Evolutionary conservation across 2,113 vertebrate species (phyloP).

Genomic region (Leucosticte australis): DNA sequence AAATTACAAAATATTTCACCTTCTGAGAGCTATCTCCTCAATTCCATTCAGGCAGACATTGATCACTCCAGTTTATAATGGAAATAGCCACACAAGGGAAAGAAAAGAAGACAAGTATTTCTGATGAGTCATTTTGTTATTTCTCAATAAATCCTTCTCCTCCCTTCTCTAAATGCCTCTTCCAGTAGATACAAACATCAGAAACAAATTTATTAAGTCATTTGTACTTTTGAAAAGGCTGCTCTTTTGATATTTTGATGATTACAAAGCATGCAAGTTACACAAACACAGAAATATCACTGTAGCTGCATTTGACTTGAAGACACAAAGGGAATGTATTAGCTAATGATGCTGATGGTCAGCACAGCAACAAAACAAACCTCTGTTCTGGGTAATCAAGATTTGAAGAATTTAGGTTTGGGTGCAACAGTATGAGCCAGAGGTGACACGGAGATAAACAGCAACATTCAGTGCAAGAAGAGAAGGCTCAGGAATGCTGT

Average conservation of each 20-base stretch:
- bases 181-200: not conserved
- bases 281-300: not conserved
- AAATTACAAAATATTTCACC: not conserved
- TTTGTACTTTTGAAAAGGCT: not conserved
- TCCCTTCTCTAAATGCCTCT: not conserved
- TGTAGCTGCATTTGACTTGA: not conserved
- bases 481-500: not conserved
- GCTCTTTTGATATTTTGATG: not conserved
- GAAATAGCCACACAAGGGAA: not conserved
- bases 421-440: not conserved
- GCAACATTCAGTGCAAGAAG: not conserved
- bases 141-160: not conserved
- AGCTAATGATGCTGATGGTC: fast-evolving
- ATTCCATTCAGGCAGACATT: not conserved
- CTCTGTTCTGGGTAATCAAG: not conserved
- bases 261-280: not conserved
- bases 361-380: not conserved
- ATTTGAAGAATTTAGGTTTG: not conserved
- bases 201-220: not conserved
- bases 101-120: not conserved
- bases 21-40: not conserved
- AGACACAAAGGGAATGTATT: not conserved
- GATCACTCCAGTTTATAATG: not conserved
- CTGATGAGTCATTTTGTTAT: not conserved
- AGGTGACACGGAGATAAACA: not conserved